phyloP scores from a whole-genome alignment of 2,888 invertebrate genomes.

The Pristionchus exspectatus region DNA sequence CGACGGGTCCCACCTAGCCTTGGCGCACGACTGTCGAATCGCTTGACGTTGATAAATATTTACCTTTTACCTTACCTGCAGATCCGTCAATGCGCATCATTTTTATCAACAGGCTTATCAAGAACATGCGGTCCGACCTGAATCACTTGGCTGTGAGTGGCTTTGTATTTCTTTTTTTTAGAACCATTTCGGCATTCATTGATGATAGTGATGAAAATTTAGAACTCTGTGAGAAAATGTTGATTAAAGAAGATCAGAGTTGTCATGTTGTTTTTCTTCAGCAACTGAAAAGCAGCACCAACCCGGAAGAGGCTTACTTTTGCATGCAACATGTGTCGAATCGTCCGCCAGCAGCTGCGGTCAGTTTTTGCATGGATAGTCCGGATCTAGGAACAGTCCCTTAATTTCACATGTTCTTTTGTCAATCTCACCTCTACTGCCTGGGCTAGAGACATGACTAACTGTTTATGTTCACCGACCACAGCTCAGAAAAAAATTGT shows the following conservation, averaged over 20 bases:
- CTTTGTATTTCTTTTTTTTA: no score
- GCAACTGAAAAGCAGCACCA: neutral
- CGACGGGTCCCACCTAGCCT: no score
- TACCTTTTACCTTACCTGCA: neutral
- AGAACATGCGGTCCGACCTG: neutral
- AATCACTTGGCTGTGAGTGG: neutral
- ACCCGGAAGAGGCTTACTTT: neutral
- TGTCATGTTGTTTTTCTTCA: neutral
- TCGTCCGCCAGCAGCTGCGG: neutral
- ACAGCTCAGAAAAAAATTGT: neutral
- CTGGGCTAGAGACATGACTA: neutral
- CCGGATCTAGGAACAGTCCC: no score
- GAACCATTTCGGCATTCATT: no score
- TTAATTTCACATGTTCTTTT: no score
- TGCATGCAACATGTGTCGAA: neutral
- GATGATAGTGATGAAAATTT: no score
- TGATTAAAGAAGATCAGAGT: neutral
- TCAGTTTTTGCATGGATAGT: no score
- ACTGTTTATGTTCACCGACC: no score
- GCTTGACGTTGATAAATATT: no score
- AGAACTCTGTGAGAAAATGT: no score
- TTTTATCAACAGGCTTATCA: neutral
- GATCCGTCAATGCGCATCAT: neutral
- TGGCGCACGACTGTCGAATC: no score
- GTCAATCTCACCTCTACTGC: neutral